Evolutionary conservation across 2,888 invertebrate genomes (phyloP).

Genomic region (Nomada ruficornis): DNA sequence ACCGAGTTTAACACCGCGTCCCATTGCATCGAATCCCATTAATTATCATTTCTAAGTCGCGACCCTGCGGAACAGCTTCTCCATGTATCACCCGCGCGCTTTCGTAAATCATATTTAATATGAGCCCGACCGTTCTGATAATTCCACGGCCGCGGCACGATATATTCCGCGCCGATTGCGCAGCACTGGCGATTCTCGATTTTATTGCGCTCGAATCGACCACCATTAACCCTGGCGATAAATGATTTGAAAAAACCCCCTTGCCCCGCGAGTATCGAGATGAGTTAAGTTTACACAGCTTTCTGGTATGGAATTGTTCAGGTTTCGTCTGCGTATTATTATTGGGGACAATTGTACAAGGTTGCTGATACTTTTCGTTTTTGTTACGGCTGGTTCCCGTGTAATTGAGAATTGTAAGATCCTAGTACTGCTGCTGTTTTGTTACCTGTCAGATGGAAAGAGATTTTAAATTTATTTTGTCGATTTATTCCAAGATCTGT

Average conservation of each 20-base stretch:
- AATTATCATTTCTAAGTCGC: slow-evolving; percentile 43
- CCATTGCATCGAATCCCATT: slow-evolving; percentile 26
- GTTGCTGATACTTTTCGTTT: no score
- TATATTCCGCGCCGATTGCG: slow-evolving; percentile 1
- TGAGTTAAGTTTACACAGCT: background rate
- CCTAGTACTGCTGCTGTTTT: no score
- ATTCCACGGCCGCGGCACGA: background rate
- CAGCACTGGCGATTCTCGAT: background rate
- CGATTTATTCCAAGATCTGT: no score
- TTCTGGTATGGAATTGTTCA: no score
- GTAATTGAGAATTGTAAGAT: no score
- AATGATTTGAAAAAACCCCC: background rate
- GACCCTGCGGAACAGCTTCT: background rate
- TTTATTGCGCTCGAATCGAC: slow-evolving; percentile 11
- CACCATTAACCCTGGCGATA: background rate
- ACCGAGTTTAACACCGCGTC: slow-evolving; percentile 36
- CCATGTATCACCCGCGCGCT: slow-evolving; percentile 2
- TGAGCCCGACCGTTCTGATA: slow-evolving; percentile 3
- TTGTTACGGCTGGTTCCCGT: no score
- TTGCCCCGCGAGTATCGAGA: background rate
- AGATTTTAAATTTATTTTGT: no score
- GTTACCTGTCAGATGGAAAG: no score
- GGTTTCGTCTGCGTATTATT: no score
- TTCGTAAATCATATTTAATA: slow-evolving; percentile 45
- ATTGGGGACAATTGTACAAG: no score